Percentiles rank a stretch among this genome's conserved stretches.
These are phyloP conservation scores for Spea bombifrons DNA, from an alignment of 2,113 vertebrate species.

Conservation along the genomic window DNA sequence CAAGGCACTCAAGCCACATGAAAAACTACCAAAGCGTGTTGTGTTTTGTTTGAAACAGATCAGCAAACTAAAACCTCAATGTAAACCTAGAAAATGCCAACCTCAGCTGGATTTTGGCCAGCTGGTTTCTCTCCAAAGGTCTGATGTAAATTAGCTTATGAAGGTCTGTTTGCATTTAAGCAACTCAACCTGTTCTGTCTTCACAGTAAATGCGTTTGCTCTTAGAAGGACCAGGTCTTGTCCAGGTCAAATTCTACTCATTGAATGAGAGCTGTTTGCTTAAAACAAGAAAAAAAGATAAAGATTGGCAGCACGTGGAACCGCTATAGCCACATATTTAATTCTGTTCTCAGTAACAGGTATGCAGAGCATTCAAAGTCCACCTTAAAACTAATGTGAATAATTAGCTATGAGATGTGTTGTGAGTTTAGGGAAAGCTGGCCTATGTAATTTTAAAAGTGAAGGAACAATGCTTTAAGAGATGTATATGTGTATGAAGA, in stretches of 20 bases:
- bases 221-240: background rate
- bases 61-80: slow-evolving; percentile 23
- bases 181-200: background rate
- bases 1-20: background rate
- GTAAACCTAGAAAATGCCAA: slow-evolving; percentile 22
- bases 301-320: no score
- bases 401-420: no score
- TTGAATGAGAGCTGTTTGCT: no score
- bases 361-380: no score
- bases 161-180: background rate
- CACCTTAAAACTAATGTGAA: no score
- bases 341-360: no score
- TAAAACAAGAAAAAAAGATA: no score
- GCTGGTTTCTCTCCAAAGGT: slow-evolving; percentile 26
- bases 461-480: no score
- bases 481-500: no score
- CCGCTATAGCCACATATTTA: no score
- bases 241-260: background rate
- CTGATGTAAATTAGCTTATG: background rate
- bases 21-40: slow-evolving; percentile 21
- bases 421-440: no score
- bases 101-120: slow-evolving; percentile 32
- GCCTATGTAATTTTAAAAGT: no score
- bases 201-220: background rate
- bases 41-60: slow-evolving; percentile 30